Evolutionary conservation across 2,888 invertebrate genomes (phyloP).

Genomic region (Temnothorax rugatulus): DNA sequence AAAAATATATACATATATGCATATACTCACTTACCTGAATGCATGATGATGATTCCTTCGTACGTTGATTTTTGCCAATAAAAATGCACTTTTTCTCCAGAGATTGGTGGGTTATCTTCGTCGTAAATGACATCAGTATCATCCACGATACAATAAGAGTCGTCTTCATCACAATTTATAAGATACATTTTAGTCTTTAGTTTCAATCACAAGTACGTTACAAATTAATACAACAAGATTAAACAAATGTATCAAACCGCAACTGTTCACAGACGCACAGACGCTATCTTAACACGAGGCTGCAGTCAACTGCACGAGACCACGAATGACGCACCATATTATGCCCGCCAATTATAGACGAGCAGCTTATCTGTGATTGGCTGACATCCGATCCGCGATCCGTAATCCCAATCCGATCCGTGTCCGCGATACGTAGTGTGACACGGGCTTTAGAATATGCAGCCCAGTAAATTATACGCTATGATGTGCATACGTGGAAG

Average conservation of each 20-base stretch:
- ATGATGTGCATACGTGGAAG: background rate
- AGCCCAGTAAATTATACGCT: background rate
- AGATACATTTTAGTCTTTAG: slow-evolving; percentile 1
- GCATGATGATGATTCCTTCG: slow-evolving; percentile 7
- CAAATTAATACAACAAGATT: background rate
- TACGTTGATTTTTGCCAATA: background rate
- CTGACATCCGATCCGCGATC: too few relatives aligned
- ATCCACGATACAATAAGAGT: slow-evolving; percentile 7
- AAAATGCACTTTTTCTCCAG: background rate
- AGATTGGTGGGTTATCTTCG: background rate
- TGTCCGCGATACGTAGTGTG: too few relatives aligned
- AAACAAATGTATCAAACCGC: background rate
- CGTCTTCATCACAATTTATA: background rate
- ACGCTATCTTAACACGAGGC: slow-evolving; percentile 7
- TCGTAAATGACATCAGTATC: background rate
- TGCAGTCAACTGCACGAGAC: background rate
- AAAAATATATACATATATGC: background rate
- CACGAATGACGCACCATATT: background rate
- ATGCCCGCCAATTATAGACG: too few relatives aligned
- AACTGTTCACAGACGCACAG: background rate
- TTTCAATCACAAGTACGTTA: slow-evolving; percentile 3
- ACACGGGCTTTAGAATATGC: too few relatives aligned
- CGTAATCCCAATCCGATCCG: too few relatives aligned
- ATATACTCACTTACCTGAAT: slow-evolving; percentile 7
- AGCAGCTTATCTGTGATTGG: too few relatives aligned